Evolutionary conservation across 2,113 vertebrate species (phyloP), one percentile per base, ranked within the genome.

Genomic region (Hippocampus comes): DNA sequence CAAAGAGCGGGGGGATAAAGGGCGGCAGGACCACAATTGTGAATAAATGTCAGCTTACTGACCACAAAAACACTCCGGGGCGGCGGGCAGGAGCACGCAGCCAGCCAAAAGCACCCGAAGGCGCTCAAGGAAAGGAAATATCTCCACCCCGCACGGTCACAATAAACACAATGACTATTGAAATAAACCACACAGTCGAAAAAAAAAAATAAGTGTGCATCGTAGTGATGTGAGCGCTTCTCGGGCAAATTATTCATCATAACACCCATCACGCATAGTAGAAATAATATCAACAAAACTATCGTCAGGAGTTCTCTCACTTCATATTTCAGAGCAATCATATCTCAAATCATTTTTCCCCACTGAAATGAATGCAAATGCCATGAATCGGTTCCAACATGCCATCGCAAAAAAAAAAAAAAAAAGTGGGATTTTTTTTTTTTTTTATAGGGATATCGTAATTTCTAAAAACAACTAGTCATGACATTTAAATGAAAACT

Each of bases 41-140:
- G 68, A 41, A 60, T 70, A 80, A 83, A 82, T 82, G 84, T 80
- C 79, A 82, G 59, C 77, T 73, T 73, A 34, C 68, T 23, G 68
- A 48, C 59, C 74, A 17, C 49, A 66, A 66, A 67, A 76, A 66
- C 70, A 60, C 56, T 48, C 9, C 11, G 23, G 30, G 48, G 74
- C 56, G 71, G 43, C 43, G 38, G 72, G 21, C 63, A 57, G 12
- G 10, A 34, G 48, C 43, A 23, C 27, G 63, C 25, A 27, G 10
- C 56, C 56, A 42, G 38, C 23, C 18, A 41, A 60, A 65, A 43
- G n/a, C 2, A 38, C 21, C 38, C 12, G 67, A 46, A 68, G 71
- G 74, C 60, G 57, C 66, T 0, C 30, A 14, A 20, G 42, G 23
- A 46, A 9, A 34, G 23, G 48, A 53, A 1, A 18, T 11, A 43